phyloP scores from a whole-genome alignment of 2,797 vertebrate genomes.

The Danio aesculapii region DNA sequence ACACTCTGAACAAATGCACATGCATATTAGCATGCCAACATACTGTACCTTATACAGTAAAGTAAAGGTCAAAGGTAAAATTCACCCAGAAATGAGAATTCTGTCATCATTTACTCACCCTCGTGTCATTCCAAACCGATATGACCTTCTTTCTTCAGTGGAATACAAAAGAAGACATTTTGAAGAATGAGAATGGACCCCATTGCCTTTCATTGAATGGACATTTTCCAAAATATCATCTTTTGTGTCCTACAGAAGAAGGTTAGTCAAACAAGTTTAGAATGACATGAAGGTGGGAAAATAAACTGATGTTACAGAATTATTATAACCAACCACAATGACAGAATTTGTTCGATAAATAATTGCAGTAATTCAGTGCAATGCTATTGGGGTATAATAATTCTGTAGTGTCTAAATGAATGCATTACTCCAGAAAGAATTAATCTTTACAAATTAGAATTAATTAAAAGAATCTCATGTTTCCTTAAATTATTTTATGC shows the following conservation, averaged over 20 bases:
- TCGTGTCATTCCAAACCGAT: too few species aligned
- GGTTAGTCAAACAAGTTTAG: not conserved
- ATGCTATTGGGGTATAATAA: not conserved
- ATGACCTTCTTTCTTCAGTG: too few species aligned
- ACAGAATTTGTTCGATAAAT: not conserved
- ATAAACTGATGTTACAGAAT: not conserved
- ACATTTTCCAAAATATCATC: not conserved
- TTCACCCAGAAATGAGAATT: too few species aligned
- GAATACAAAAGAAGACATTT: too few species aligned
- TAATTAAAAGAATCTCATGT: not conserved
- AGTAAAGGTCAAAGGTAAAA: not conserved
- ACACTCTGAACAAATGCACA: constrained; percentile 45
- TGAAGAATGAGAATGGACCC: too few species aligned
- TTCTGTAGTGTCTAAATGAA: not conserved
- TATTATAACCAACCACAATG: not conserved
- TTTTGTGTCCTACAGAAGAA: not conserved
- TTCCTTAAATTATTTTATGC: not conserved
- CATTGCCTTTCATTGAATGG: not conserved
- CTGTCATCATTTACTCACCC: too few species aligned
- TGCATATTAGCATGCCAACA: constrained; percentile 15
- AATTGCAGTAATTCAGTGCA: not conserved
- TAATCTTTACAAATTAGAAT: constrained; percentile 3
- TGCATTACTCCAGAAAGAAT: not conserved
- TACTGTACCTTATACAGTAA: not conserved
- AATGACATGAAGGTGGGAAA: not conserved